These are phyloP conservation scores for Mythimna albipuncta DNA, from an alignment of 2,888 invertebrate genomes.

Conservation along the genomic window DNA sequence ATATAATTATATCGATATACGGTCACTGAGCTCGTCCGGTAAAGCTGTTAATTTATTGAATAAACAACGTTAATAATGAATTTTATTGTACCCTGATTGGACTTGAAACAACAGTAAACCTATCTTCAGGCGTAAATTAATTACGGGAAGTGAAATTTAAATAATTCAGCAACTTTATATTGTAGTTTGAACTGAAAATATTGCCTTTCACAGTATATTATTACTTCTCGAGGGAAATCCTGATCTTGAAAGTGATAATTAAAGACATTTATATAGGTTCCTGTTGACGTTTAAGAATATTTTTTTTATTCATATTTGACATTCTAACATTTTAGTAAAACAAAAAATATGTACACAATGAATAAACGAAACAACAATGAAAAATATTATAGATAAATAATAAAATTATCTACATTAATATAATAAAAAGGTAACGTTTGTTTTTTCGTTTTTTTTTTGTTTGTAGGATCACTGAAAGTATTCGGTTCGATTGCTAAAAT, in stretches of 20 bases:
- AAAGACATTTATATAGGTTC: background rate
- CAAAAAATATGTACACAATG: too few species aligned
- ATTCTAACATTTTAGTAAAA: too few species aligned
- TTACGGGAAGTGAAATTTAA: background rate
- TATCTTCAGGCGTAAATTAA: slow-evolving; percentile 11
- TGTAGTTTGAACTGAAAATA: background rate
- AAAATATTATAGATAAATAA: too few species aligned
- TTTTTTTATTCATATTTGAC: too few species aligned
- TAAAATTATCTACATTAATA: too few species aligned
- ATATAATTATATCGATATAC: slow-evolving; percentile 2
- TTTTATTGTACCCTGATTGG: slow-evolving; percentile 15
- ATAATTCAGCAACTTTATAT: background rate
- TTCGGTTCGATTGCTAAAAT: too few species aligned
- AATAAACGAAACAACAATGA: too few species aligned
- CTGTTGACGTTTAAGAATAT: background rate
- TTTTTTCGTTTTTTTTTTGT: too few species aligned
- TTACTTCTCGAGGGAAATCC: background rate
- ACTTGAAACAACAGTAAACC: slow-evolving; percentile 17
- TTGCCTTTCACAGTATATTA: background rate
- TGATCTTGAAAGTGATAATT: background rate
- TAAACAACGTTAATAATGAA: slow-evolving; percentile 22
- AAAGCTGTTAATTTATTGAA: slow-evolving; percentile 20
- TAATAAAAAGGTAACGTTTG: too few species aligned
- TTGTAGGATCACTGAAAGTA: too few species aligned
- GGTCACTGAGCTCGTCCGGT: slow-evolving; percentile 19